These are phyloP conservation scores for Euproctis similis DNA, from an alignment of 2,888 invertebrate species.

Conservation along the genomic window DNA sequence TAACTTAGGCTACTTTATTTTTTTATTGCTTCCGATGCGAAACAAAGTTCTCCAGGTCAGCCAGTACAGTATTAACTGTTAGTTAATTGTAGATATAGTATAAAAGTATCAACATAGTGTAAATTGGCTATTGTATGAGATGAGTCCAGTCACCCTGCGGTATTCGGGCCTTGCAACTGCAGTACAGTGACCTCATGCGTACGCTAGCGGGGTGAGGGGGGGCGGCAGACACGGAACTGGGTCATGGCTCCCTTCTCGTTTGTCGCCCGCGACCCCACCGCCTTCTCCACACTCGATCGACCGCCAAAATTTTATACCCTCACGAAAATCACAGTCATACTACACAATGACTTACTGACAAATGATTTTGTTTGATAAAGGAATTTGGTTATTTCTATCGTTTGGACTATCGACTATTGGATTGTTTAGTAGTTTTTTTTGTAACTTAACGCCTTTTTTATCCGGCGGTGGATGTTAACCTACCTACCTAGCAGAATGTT, in stretches of 20 bases:
- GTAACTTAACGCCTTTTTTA: no score
- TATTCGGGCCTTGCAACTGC: slow-evolving; percentile 66
- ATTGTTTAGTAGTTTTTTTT: no score
- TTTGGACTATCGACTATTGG: no score
- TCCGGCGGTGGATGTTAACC: no score
- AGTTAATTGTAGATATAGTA: no score
- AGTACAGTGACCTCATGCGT: slow-evolving; percentile 74
- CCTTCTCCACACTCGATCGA: slow-evolving; percentile 55
- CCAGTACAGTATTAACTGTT: no score
- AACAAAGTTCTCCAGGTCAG: no score
- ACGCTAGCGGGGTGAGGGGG: slow-evolving; percentile 44
- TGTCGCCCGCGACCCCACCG: slow-evolving; percentile 23
- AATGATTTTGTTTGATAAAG: slow-evolving; percentile 19
- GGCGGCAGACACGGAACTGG: slow-evolving; percentile 32
- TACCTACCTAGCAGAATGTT: no score
- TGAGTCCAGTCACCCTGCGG: slow-evolving; percentile 63
- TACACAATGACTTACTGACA: slow-evolving; percentile 17
- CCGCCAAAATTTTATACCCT: slow-evolving; percentile 64
- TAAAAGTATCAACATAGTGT: slow-evolving; percentile 4
- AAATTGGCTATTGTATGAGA: slow-evolving; percentile 20
- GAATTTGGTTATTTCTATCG: slow-evolving; percentile 4
- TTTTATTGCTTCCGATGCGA: no score
- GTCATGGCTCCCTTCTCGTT: slow-evolving; percentile 49
- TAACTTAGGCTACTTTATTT: no score
- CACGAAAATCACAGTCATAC: slow-evolving; percentile 32